phyloP scores from a whole-genome alignment of 64 coral and sea anemone species.

The Anthopleura sola region DNA sequence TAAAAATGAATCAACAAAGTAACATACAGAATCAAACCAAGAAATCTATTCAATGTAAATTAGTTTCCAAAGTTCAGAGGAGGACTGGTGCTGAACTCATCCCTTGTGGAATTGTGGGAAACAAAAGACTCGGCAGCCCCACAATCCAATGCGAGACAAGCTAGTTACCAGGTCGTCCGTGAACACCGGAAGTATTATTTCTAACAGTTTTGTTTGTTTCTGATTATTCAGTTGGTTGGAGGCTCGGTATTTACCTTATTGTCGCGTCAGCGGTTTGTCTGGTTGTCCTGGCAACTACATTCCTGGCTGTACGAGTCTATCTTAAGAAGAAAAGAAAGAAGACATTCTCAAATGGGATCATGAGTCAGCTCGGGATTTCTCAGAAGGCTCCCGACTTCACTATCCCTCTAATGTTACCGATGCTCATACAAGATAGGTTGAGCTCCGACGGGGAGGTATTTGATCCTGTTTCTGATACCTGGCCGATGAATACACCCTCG shows the following conservation, averaged over 20 bases:
- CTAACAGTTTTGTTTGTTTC: not conserved
- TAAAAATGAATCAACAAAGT: too few relatives aligned
- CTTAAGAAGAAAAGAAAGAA: slow-evolving; percentile 1
- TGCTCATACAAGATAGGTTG: slow-evolving; percentile 14
- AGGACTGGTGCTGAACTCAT: too few relatives aligned
- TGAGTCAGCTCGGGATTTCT: not conserved
- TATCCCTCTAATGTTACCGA: slow-evolving; percentile 15
- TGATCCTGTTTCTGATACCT: not conserved
- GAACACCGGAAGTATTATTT: not conserved
- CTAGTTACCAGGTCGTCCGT: too few relatives aligned
- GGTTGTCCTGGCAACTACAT: not conserved
- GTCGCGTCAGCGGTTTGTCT: not conserved
- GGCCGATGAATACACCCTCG: not conserved
- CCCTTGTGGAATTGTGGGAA: too few relatives aligned
- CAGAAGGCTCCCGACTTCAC: slow-evolving; percentile 21
- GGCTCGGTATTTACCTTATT: not conserved
- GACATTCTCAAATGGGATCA: not conserved
- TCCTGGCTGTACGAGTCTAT: not conserved
- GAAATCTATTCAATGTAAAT: too few relatives aligned
- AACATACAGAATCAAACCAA: too few relatives aligned
- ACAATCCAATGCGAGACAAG: too few relatives aligned
- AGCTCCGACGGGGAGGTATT: not conserved
- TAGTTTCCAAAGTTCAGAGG: too few relatives aligned
- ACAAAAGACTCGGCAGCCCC: too few relatives aligned
- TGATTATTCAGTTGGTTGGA: slow-evolving; percentile 14